Conservation (phyloP, 2,888 invertebrate genomes). For the Pyrgus malvae region DNA sequence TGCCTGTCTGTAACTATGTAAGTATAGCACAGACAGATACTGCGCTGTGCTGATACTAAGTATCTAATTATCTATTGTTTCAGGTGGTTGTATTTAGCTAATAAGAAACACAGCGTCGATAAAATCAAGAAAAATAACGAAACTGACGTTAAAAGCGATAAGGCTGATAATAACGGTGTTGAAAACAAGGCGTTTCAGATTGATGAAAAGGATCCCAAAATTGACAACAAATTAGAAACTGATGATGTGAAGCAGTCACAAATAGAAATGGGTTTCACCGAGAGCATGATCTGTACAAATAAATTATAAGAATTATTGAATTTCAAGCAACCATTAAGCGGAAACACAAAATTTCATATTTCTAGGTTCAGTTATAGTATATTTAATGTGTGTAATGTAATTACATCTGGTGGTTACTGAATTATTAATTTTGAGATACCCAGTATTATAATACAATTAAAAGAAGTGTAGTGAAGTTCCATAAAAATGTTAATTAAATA, state of each 20-base stretch:
- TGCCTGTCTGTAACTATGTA: no score
- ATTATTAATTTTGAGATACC: no score
- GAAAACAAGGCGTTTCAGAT: conserved; percentile 73
- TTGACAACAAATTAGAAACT: conserved; percentile 39
- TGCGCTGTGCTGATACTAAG: no score
- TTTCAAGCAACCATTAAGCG: background rate
- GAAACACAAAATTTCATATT: background rate
- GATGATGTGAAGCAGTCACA: conserved; percentile 57
- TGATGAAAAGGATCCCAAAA: conserved; percentile 55
- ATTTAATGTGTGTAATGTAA: no score
- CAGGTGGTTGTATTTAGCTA: conserved; percentile 87
- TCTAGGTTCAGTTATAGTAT: no score
- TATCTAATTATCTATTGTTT: conserved; percentile 43
- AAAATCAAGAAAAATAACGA: conserved; percentile 41
- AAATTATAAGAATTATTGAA: conserved; percentile 45
- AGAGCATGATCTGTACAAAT: conserved; percentile 67
- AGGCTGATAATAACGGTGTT: conserved; percentile 52
- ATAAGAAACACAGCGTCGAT: conserved; percentile 76
- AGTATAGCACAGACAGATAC: no score
- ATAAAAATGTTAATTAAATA: no score
- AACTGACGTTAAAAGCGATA: conserved; percentile 42
- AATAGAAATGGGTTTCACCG: conserved; percentile 69
- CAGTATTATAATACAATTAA: no score
- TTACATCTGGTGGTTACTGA: no score
- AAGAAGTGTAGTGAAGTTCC: no score